These are phyloP conservation scores for Nasonia vitripennis DNA, from an alignment of 1,140 invertebrate genomes.

Conservation along the genomic window DNA sequence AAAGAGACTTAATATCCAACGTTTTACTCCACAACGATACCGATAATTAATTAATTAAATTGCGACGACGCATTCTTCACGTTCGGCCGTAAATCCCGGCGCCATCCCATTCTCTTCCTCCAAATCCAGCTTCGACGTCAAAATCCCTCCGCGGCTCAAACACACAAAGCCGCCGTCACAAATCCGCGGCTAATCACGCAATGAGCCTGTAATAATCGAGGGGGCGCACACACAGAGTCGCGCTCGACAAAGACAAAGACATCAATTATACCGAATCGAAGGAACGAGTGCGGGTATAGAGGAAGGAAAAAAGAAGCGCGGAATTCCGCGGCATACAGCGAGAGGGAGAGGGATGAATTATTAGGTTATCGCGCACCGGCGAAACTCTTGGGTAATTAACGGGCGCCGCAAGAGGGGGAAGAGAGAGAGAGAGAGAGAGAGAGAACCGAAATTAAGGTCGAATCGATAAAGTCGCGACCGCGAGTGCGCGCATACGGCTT, in stretches of 20 bases:
- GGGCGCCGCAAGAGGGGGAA: not conserved
- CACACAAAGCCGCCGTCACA: not conserved
- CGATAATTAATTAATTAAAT: no score
- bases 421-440: not conserved
- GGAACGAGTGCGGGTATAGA: not conserved
- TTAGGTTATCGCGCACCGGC: not conserved
- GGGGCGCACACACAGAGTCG: not conserved
- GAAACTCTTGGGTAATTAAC: conserved; percentile 47
- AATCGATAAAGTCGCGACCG: conserved; percentile 41
- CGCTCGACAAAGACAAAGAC: conserved; percentile 45
- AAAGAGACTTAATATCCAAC: no score
- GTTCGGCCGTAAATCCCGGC: no score
- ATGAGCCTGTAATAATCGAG: conserved; percentile 34
- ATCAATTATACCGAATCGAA: conserved; percentile 39
- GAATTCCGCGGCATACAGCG: not conserved
- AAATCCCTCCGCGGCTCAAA: not conserved
- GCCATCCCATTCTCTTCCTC: no score
- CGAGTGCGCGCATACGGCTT: not conserved
- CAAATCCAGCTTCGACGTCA: no score
- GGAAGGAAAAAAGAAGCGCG: not conserved
- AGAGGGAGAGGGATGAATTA: conserved; percentile 40
- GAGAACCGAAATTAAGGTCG: conserved; percentile 46
- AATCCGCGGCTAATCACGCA: conserved; percentile 29
- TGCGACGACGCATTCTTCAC: no score
- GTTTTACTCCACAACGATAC: no score